Evolutionary conservation across 1,140 invertebrate genomes (phyloP).

Genomic region (Rhagoletis zephyria): DNA sequence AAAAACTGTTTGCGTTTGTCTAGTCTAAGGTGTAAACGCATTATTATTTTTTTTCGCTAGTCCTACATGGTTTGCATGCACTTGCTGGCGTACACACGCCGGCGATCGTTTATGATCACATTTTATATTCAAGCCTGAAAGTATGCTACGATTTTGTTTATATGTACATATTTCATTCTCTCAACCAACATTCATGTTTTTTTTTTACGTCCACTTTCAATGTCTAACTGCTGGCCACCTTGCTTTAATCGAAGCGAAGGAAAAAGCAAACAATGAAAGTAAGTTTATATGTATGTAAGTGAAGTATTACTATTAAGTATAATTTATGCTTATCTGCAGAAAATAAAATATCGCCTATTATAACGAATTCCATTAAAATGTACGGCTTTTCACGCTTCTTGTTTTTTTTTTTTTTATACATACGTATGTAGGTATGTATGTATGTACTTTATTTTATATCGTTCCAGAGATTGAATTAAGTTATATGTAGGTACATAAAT

Average conservation of each 20-base stretch:
- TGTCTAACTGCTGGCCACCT: neutral
- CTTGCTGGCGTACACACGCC: neutral
- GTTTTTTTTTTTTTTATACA: too few relatives aligned
- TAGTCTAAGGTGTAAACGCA: too few relatives aligned
- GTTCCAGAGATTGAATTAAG: too few relatives aligned
- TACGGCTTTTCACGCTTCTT: too few relatives aligned
- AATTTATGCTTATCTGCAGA: neutral
- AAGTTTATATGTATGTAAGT: neutral
- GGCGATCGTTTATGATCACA: neutral
- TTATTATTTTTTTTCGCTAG: too few relatives aligned
- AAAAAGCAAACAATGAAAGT: neutral
- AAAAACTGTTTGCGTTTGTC: too few relatives aligned
- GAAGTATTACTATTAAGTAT: neutral
- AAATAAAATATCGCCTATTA: too few relatives aligned
- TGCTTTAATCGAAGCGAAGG: neutral
- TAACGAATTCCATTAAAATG: too few relatives aligned
- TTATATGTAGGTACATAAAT: too few relatives aligned
- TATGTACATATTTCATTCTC: neutral
- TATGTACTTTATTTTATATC: too few relatives aligned
- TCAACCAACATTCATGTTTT: neutral
- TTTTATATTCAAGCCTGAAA: neutral
- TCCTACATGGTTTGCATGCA: too few relatives aligned
- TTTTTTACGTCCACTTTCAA: constrained; percentile 24
- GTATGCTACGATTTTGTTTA: neutral
- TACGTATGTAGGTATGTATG: too few relatives aligned